These are phyloP conservation scores for Pseudomyrmex pallidus DNA, from an alignment of 1,140 invertebrate species.

Conservation along the genomic window DNA sequence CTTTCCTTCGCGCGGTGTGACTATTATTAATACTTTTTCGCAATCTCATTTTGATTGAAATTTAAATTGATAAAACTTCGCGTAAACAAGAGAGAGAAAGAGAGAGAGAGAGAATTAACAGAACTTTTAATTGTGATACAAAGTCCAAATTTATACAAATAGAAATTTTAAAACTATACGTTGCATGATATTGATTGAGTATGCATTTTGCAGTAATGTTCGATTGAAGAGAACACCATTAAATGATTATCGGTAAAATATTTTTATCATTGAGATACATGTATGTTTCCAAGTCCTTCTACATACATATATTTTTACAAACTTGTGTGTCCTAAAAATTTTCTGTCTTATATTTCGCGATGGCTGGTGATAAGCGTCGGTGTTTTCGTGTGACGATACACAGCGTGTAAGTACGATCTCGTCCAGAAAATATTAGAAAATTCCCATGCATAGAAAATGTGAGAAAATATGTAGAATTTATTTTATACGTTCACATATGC, in stretches of 20 bases:
- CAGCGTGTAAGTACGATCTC: not conserved
- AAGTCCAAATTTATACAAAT: constrained; percentile 51
- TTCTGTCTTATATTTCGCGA: too few species aligned
- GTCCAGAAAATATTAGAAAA: constrained; percentile 37
- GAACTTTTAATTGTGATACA: constrained; percentile 38
- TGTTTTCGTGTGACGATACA: not conserved
- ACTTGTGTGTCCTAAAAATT: not conserved
- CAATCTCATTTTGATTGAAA: constrained; percentile 37
- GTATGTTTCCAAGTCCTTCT: too few species aligned
- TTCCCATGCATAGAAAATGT: constrained; percentile 40
- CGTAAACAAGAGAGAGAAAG: not conserved
- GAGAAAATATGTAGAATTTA: constrained; percentile 13
- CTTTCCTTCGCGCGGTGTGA: constrained; percentile 14
- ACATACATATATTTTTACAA: not conserved
- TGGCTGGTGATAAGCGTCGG: too few species aligned
- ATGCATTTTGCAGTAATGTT: not conserved
- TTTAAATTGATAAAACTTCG: constrained; percentile 70
- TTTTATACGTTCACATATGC: constrained; percentile 9
- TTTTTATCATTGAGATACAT: too few species aligned
- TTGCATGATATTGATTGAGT: constrained; percentile 2
- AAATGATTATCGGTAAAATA: not conserved
- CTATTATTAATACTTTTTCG: constrained; percentile 37
- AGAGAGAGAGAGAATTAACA: not conserved
- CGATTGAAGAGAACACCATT: not conserved
- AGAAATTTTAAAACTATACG: not conserved